These are phyloP conservation scores for Ciconia nigra DNA, from an alignment of 2,797 vertebrate species.

Conservation along the genomic window DNA sequence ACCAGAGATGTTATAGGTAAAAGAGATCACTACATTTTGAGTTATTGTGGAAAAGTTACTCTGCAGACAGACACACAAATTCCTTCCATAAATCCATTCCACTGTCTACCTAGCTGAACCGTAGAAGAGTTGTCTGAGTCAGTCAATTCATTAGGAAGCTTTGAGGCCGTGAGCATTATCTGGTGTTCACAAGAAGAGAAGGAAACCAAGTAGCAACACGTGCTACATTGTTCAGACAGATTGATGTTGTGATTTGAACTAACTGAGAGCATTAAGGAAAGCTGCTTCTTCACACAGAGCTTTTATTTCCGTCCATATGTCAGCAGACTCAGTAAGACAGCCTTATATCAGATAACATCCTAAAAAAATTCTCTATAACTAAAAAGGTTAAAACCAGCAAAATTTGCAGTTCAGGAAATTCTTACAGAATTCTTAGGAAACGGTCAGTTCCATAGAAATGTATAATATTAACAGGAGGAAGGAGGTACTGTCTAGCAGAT, in stretches of 20 bases:
- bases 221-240: constrained; percentile 34
- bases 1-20: neutral
- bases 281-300: neutral
- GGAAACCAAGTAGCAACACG: neutral
- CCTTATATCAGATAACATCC: neutral
- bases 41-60: neutral
- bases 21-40: neutral
- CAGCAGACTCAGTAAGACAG: neutral
- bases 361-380: neutral
- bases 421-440: neutral
- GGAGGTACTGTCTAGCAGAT: neutral
- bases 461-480: neutral
- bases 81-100: neutral
- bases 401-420: neutral
- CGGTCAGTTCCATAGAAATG: neutral
- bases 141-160: constrained; percentile 24
- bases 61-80: neutral
- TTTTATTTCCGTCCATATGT: constrained; percentile 37
- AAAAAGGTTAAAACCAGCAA: neutral
- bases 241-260: constrained; percentile 16
- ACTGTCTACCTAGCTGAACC: neutral
- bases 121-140: neutral
- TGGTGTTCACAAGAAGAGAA: neutral
- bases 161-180: constrained; percentile 6
- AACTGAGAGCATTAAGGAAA: constrained; percentile 46